Conservation (phyloP, 2,113 vertebrate genomes). For the Perognathus longimembris region DNA sequence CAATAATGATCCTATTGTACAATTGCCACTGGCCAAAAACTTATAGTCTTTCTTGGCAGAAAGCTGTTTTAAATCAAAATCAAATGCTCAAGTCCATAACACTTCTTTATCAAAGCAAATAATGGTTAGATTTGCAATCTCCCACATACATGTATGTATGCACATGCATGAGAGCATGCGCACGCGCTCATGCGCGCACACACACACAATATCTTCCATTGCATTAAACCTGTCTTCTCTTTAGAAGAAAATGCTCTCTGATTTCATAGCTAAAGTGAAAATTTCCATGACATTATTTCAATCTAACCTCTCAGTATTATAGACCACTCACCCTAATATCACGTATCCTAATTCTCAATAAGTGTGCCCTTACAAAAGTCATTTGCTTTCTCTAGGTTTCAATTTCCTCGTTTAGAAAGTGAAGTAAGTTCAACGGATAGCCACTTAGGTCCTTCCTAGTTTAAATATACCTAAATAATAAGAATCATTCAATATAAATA, state of each 20-base stretch:
- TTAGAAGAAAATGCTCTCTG: conserved; percentile 4
- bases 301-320: conserved; percentile 23
- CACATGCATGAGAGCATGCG: neutral
- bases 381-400: neutral
- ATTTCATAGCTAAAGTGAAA: conserved; percentile 32
- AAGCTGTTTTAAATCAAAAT: conserved; percentile 58
- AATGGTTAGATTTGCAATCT: neutral
- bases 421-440: conserved; percentile 32
- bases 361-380: neutral
- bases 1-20: conserved; percentile 53
- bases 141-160: neutral
- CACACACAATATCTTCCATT: neutral
- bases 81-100: conserved; percentile 33
- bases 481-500: conserved; percentile 30
- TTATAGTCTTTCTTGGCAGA: conserved; percentile 51
- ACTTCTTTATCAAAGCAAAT: conserved; percentile 52
- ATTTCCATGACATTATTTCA: conserved; percentile 31
- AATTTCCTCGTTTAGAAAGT: conserved; percentile 41
- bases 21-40: conserved; percentile 60
- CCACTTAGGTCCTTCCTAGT: conserved; percentile 1
- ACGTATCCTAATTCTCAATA: neutral
- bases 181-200: neutral
- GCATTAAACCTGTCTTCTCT: neutral
- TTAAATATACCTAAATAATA: conserved; percentile 47
- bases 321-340: neutral